Evolutionary conservation across 2,888 invertebrate species (phyloP).

Genomic region (Habroteleia sp.): DNA sequence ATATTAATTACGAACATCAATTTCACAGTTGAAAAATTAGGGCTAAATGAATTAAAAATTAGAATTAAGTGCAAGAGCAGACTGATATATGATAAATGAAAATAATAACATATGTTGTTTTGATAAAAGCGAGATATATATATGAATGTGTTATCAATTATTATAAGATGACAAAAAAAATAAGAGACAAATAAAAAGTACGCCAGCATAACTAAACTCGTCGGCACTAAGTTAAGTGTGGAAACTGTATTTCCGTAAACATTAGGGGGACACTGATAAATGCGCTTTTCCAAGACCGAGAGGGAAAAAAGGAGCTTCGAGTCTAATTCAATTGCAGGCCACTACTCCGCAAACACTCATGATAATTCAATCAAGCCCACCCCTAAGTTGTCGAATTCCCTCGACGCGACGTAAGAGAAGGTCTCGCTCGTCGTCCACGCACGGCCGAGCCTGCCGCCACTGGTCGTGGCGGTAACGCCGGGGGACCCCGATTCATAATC

Average conservation of each 20-base stretch:
- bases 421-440: constrained; percentile 46
- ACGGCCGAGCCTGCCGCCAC: constrained; percentile 46
- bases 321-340: constrained; percentile 80
- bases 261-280: constrained; percentile 57
- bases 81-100: too few species aligned
- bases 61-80: too few species aligned
- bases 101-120: too few species aligned
- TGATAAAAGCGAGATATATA: too few species aligned
- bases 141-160: too few species aligned
- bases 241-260: constrained; percentile 40
- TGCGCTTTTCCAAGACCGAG: constrained; percentile 37
- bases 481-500: constrained; percentile 76
- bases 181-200: too few species aligned
- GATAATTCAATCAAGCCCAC: constrained; percentile 80
- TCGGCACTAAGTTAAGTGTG: too few species aligned
- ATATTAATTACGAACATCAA: too few species aligned
- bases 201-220: too few species aligned
- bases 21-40: too few species aligned
- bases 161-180: too few species aligned
- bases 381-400: constrained; percentile 65
- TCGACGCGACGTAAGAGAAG: constrained; percentile 52
- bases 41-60: too few species aligned
- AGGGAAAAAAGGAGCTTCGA: constrained; percentile 56
- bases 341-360: constrained; percentile 81
- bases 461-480: constrained; percentile 20